Evolutionary conservation across 2,113 vertebrate species (phyloP).

Genomic region (Benitochromis conjunctus): DNA sequence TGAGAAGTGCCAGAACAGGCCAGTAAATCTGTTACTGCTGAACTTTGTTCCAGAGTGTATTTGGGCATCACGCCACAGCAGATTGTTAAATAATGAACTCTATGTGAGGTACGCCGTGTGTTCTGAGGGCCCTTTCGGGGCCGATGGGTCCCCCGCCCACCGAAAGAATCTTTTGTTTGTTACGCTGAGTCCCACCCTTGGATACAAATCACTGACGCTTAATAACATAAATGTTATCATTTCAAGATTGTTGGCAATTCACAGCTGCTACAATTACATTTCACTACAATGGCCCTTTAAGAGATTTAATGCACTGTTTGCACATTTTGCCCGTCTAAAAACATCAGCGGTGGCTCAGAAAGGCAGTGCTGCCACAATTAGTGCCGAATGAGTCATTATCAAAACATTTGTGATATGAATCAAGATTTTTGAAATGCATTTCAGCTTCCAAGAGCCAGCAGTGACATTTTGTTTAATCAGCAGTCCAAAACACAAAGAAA

Average conservation of each 20-base stretch:
- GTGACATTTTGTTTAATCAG: neutral
- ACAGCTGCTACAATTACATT: neutral
- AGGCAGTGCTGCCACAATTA: neutral
- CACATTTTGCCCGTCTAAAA: neutral
- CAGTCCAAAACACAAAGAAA: neutral
- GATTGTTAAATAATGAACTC: conserved; percentile 38
- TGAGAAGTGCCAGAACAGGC: conserved; percentile 4
- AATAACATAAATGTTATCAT: conserved; percentile 4
- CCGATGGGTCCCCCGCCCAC: conserved; percentile 18
- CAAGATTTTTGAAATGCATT: neutral
- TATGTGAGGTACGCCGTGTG: conserved; percentile 6
- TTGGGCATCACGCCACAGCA: conserved; percentile 14
- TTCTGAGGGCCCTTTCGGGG: neutral
- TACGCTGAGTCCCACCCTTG: conserved; percentile 5
- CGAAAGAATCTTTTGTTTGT: conserved; percentile 14
- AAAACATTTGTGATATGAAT: neutral
- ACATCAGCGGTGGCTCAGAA: neutral
- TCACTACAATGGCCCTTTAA: neutral
- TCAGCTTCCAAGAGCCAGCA: neutral
- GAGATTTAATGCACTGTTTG: neutral
- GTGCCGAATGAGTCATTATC: neutral
- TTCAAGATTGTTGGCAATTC: neutral
- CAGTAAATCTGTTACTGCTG: neutral
- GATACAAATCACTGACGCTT: neutral
- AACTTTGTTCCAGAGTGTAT: conserved; percentile 15